Base-by-base conservation (phyloP, 2,113 vertebrate genomes). In the Chascanopsetta lugubris region DNA sequence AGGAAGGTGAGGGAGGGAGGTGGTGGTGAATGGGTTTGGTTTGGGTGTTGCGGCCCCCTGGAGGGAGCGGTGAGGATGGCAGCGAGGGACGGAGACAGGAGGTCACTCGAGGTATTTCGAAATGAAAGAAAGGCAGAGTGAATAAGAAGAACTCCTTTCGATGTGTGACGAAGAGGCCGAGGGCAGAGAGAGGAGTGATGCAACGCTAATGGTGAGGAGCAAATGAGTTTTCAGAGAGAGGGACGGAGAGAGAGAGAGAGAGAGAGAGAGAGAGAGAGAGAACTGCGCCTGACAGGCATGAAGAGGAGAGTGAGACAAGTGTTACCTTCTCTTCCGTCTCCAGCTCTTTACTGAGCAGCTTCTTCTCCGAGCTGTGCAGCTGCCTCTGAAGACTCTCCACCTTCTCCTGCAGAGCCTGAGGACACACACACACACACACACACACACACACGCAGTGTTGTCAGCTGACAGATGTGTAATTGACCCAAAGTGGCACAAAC, bases 321-420 rank as follows among this genome's bases (percentile, higher is more conserved):
- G 0, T 69, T 94, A 99, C 97, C 97, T 97, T 95, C 55, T 96
- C 94, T 9, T 95, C 93, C 0, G 77, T 80, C 78, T 95, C 93
- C 53, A 99, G 82, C 68, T 96, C 95, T 82, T 85, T 92, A 74
- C 69, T 88, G 1, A 96, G 93, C 20, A 97, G 79, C 73, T 88
- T 94, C 79, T 93, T 96, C 85, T 97, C 95, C 0, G 82, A 73
- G 18, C 80, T 53, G 1, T 86, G 87, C 1, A 91, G 34, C 76
- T 94, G 93, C 54, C 27, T 89, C 36, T 90, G 87, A 8, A 91
- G 93, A 70, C 72, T 86, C 76, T 95, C 94, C 66, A 94, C 68
- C 80, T 96, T 94, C 2, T 94, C 91, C 85, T 94, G 93, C 61
- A 97, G 77, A 76, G 77, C 87, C 97, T 99, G 92, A 10, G 63